Percentiles rank a stretch among this genome's conserved stretches.
phyloP scores from a whole-genome alignment of 1,140 invertebrate species.

The Aphaenogaster floridana region DNA sequence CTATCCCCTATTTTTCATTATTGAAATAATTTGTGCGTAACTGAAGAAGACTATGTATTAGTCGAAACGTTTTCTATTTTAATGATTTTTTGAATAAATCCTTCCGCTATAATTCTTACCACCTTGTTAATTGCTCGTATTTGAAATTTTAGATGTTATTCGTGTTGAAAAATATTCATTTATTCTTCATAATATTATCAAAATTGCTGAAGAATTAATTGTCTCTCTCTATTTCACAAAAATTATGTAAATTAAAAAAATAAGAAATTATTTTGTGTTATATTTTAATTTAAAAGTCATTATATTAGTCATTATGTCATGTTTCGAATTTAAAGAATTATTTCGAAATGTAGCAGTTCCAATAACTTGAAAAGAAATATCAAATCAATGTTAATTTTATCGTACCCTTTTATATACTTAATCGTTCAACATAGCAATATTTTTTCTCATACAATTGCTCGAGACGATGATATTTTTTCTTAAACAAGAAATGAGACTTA shows the following conservation, averaged over 20 bases:
- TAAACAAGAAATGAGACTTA: neutral
- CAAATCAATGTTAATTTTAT: conserved; percentile 19
- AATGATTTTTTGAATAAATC: too few relatives aligned
- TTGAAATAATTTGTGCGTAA: too few relatives aligned
- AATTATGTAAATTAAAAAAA: neutral
- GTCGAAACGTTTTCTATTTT: too few relatives aligned
- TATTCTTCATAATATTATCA: neutral
- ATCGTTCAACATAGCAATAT: neutral
- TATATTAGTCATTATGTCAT: neutral
- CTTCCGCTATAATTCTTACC: too few relatives aligned
- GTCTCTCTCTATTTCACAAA: neutral
- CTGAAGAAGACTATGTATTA: too few relatives aligned
- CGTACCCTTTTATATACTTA: neutral
- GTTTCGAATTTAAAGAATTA: neutral
- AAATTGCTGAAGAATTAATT: neutral
- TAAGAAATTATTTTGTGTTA: neutral
- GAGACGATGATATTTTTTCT: conserved; percentile 11
- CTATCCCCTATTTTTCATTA: too few relatives aligned
- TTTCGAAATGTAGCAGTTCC: neutral
- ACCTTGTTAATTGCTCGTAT: too few relatives aligned
- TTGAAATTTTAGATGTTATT: too few relatives aligned
- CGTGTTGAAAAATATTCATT: neutral
- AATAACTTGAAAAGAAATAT: neutral
- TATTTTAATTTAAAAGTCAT: neutral
- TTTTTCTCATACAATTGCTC: conserved; percentile 11